Evolutionary conservation across 2,888 invertebrate species (phyloP).

Genomic region (Lasioglossum oenotherae): DNA sequence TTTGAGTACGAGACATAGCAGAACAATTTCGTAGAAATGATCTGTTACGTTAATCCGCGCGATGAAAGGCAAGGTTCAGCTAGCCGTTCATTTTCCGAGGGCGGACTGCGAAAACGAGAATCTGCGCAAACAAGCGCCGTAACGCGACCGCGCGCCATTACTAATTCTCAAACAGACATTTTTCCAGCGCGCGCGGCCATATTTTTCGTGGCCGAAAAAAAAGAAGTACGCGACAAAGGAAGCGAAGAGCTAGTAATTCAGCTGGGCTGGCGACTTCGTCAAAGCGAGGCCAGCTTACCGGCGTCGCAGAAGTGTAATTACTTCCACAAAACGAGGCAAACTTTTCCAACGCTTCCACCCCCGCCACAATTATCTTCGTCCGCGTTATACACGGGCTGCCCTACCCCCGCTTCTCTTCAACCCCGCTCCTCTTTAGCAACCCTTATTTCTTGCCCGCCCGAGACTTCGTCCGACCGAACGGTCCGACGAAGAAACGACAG

Average conservation of each 20-base stretch:
- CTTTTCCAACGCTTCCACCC: constrained; percentile 30
- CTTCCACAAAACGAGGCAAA: constrained; percentile 43
- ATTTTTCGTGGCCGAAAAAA: neutral
- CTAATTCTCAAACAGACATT: neutral
- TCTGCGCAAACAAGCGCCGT: neutral
- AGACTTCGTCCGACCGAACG: neutral
- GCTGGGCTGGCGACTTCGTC: constrained; percentile 19
- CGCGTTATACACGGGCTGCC: constrained; percentile 24
- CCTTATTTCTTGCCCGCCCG: constrained; percentile 19
- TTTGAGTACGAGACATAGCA: neutral
- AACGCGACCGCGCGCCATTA: neutral
- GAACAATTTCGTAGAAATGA: neutral
- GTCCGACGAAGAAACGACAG: constrained; percentile 29
- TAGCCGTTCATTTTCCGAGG: neutral
- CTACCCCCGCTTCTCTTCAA: neutral
- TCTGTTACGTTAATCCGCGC: neutral
- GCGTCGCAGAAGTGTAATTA: constrained; percentile 55
- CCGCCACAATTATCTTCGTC: constrained; percentile 39
- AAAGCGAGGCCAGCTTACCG: constrained; percentile 24
- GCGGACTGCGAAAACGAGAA: neutral
- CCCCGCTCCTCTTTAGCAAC: neutral
- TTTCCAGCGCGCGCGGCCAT: neutral
- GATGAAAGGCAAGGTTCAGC: neutral
- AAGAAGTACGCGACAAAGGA: neutral
- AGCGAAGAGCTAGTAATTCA: neutral